Conservation (phyloP, 2,113 vertebrate genomes). For the Prunella himalayana region DNA sequence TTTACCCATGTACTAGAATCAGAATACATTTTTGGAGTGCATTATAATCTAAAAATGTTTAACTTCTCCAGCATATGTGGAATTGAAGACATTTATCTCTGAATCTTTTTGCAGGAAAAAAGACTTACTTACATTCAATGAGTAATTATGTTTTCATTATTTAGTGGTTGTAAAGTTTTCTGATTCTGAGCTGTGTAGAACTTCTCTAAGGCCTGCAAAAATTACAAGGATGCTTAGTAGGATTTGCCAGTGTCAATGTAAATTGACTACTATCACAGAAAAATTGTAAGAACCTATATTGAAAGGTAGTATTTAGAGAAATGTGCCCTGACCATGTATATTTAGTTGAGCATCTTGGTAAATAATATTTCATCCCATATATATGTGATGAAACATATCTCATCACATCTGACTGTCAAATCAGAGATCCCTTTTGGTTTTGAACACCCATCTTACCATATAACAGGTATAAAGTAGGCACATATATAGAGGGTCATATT, state of each 20-base stretch:
- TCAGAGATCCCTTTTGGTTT: background rate
- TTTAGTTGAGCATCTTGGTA: background rate
- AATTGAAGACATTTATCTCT: background rate
- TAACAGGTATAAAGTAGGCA: background rate
- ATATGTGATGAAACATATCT: background rate
- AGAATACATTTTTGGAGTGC: background rate
- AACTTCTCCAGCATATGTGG: background rate
- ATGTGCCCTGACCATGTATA: accelerated
- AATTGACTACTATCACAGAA: background rate
- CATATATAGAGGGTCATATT: background rate
- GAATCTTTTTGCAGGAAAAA: background rate
- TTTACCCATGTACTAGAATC: background rate
- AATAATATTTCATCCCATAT: background rate
- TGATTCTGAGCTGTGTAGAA: background rate
- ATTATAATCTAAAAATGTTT: background rate
- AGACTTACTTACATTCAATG: background rate
- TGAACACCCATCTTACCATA: background rate
- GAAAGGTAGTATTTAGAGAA: background rate
- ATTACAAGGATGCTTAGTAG: background rate
- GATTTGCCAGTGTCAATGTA: background rate
- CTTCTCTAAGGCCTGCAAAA: background rate
- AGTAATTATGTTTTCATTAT: background rate
- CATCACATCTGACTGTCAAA: background rate
- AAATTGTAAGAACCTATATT: background rate
- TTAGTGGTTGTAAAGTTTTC: background rate